Conservation (phyloP, 2,888 invertebrate genomes). For the Xestoiulus laeticollis region DNA sequence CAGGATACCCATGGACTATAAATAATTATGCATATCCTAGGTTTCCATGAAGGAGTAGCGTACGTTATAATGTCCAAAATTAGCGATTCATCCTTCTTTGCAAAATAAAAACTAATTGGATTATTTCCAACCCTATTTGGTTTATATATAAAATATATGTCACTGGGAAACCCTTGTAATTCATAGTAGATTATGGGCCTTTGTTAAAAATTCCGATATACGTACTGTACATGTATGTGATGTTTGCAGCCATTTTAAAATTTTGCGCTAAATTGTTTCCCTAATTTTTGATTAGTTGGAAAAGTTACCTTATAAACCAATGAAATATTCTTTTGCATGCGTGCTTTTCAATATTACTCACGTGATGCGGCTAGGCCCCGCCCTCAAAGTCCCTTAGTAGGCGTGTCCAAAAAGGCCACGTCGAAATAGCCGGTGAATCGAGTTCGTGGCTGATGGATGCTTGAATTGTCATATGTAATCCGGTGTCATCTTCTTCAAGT, state of each 20-base stretch:
- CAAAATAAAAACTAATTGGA: too few species aligned
- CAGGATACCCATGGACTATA: too few species aligned
- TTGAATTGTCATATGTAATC: not conserved
- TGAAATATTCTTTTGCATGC: not conserved
- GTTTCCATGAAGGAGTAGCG: too few species aligned
- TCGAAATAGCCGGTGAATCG: not conserved
- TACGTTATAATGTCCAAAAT: too few species aligned
- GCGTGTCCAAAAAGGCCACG: slow-evolving; percentile 14
- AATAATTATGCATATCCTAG: too few species aligned
- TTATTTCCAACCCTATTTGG: too few species aligned
- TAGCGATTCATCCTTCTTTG: too few species aligned
- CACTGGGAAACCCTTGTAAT: too few species aligned
- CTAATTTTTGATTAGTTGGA: not conserved
- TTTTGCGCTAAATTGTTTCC: not conserved
- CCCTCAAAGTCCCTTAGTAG: not conserved
- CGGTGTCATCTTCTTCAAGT: not conserved
- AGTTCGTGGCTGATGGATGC: slow-evolving; percentile 5
- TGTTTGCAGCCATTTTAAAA: not conserved
- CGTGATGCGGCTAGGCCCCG: not conserved
- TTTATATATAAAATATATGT: too few species aligned
- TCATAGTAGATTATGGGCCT: too few species aligned
- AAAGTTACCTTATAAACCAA: not conserved
- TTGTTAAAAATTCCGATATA: too few species aligned
- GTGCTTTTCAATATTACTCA: not conserved
- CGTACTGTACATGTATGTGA: too few species aligned